phyloP scores from a whole-genome alignment of 2,113 vertebrate species.

The Bos javanicus region DNA sequence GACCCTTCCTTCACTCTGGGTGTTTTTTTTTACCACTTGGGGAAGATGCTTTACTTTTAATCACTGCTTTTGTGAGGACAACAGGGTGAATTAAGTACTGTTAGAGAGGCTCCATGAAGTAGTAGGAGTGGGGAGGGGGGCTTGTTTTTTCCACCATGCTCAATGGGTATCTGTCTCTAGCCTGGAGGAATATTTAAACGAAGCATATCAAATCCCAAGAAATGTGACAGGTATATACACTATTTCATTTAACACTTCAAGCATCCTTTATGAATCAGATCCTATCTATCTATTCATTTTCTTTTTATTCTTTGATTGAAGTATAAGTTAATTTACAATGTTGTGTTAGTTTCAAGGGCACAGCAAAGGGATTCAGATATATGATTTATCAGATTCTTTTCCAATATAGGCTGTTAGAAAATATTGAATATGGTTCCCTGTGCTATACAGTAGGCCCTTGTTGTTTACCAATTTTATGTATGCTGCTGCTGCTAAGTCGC shows the following conservation, averaged over 20 bases:
- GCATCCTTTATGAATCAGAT: not conserved
- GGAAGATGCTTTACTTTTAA: not conserved
- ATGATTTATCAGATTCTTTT: not conserved
- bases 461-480: not conserved
- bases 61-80: not conserved
- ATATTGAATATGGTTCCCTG: not conserved
- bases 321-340: not conserved
- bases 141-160: not conserved
- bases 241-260: not conserved
- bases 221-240: not conserved
- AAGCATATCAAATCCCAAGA: not conserved
- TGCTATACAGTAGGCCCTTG: not conserved
- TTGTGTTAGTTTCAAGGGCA: not conserved
- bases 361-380: not conserved
- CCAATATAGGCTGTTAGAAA: not conserved
- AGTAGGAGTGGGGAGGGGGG: not conserved
- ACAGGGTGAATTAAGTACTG: not conserved
- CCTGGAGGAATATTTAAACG: not conserved
- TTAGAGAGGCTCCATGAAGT: not conserved
- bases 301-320: not conserved
- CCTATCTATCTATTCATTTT: not conserved
- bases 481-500: too few species aligned
- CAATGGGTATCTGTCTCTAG: constrained; percentile 4
- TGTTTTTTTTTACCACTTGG: not conserved
- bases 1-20: not conserved